Evolutionary conservation across 2,113 vertebrate genomes (phyloP), one percentile per base, ranked within the genome.

Genomic region (Barnardius zonarius): DNA sequence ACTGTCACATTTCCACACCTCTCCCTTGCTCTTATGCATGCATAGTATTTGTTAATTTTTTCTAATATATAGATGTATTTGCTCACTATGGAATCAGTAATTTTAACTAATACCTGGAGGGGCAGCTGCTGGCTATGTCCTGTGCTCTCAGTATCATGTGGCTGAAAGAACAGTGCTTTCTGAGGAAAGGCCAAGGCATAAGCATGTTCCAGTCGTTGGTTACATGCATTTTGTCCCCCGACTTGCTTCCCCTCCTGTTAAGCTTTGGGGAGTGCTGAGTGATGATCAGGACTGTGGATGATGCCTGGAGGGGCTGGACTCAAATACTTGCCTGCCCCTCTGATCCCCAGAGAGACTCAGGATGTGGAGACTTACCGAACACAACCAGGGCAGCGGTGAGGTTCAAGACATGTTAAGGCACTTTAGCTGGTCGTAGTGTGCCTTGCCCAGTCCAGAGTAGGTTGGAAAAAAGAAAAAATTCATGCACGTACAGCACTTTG

Each of bases 231-330:
- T 73, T 92, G 77, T 41, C 24, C 22, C 4, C 37, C 33, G 33
- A 13, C 31, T 73, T 68, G n/a, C 44, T 86, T 72, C 13, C 9
- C 11, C 22, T 86, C 23, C 54, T 80, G 51, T 51, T 59, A 7
- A 6, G n/a, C 33, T 75, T 55, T 43, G 48, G 43, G 52, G 31
- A 2, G 1, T 30, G 80, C 63, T 2, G 25, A 48, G 70, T 4
- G 2, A 31, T 8, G 28, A 17, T 5, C 69, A 37, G 33, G 57
- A 70, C 33, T 0, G 0, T 2, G 7, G 39, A n/a, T 3, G 6
- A 31, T 77, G 31, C 24, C 13, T 10, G 11, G 11, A 63, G 18
- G 5, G 10, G 15, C 22, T 0, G 10, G 59, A 33, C 67, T 62
- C 23, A 4, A 41, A 9, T 9, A n/a, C 8, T 35, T 3, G 1